phyloP scores from a whole-genome alignment of 2,113 vertebrate species.

The Syngnathoides biaculeatus region DNA sequence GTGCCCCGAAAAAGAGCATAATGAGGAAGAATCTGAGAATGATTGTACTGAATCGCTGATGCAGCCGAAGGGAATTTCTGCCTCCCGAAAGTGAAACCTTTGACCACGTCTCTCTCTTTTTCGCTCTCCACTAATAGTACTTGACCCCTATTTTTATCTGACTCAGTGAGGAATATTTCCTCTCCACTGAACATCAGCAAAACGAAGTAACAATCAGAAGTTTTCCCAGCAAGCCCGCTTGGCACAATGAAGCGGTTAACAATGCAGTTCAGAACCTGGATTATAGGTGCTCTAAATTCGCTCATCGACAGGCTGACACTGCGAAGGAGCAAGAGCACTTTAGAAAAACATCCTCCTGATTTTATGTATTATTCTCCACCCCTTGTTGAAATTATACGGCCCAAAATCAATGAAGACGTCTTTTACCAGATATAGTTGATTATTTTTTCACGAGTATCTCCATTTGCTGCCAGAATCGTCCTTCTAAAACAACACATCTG shows the following conservation, averaged over 20 bases:
- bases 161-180: conserved; percentile 31
- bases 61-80: conserved; percentile 48
- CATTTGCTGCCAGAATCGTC: not conserved
- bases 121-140: conserved; percentile 40
- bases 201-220: conserved; percentile 27
- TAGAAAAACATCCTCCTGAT: not conserved
- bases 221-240: conserved; percentile 27
- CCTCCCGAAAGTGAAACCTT: conserved; percentile 55
- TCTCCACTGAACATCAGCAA: conserved; percentile 29
- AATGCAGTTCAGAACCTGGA: conserved; percentile 22
- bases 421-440: no score
- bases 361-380: not conserved
- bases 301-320: not conserved
- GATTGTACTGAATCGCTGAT: conserved; percentile 52
- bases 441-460: not conserved
- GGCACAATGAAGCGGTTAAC: conserved; percentile 32
- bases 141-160: conserved; percentile 49
- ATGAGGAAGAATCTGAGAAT: conserved; percentile 35
- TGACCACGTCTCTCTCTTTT: conserved; percentile 32
- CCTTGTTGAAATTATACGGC: not conserved
- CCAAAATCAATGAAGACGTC: not conserved
- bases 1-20: conserved; percentile 31
- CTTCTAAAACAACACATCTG: no score
- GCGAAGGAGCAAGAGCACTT: not conserved
- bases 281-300: not conserved